phyloP scores from a whole-genome alignment of 2,113 vertebrate species.

The Tragelaphus strepsiceros region DNA sequence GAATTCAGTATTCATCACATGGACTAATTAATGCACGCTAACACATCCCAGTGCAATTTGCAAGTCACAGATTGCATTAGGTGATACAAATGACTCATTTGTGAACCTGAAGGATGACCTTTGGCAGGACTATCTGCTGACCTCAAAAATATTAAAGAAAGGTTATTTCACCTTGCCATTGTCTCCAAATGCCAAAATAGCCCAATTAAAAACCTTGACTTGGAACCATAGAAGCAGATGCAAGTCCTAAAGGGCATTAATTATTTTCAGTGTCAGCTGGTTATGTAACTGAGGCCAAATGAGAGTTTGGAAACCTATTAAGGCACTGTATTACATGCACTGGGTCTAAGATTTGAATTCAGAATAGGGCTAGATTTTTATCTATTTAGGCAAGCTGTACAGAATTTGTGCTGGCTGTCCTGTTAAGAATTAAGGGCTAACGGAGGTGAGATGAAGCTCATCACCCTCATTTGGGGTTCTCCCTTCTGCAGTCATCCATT shows the following conservation, averaged over 20 bases:
- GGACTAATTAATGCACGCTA: constrained; percentile 87
- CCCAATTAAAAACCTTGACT: constrained; percentile 93
- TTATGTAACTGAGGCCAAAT: constrained; percentile 88
- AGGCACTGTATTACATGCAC: constrained; percentile 80
- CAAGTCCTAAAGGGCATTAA: constrained; percentile 90
- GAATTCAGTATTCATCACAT: constrained; percentile 85
- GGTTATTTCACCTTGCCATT: constrained; percentile 90
- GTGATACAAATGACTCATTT: constrained; percentile 89
- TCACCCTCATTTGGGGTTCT: background rate
- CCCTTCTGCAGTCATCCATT: constrained; percentile 57
- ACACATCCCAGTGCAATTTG: constrained; percentile 87
- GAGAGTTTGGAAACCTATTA: constrained; percentile 87
- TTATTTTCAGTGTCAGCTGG: constrained; percentile 91
- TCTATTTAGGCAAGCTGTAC: constrained; percentile 63
- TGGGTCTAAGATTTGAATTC: constrained; percentile 83
- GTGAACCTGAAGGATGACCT: constrained; percentile 88
- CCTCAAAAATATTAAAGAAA: constrained; percentile 91
- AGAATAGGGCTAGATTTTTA: constrained; percentile 74
- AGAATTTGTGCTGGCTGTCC: constrained; percentile 51
- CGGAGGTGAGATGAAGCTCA: constrained; percentile 1
- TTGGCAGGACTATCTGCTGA: constrained; percentile 87
- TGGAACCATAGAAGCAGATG: constrained; percentile 90
- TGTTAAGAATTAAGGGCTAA: constrained; percentile 45
- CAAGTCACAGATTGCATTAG: constrained; percentile 90
- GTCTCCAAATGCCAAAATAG: constrained; percentile 92